Evolutionary conservation across 2,797 vertebrate genomes (phyloP), one percentile per base, ranked within the genome.

Genomic region (Gallirallus australis): DNA sequence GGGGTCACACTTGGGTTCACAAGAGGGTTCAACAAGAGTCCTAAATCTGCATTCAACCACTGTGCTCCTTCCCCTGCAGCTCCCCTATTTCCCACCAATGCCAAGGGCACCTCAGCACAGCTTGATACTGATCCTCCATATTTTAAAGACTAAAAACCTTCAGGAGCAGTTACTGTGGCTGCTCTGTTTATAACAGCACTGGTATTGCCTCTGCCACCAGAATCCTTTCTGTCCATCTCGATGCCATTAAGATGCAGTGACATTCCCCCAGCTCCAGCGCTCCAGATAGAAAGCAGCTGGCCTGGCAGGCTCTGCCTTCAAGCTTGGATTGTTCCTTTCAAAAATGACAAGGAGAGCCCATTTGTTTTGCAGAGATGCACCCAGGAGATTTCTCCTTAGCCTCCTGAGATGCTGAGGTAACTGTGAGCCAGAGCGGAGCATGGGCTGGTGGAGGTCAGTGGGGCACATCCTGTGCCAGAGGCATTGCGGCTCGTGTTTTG

Each of bases 181-280:
- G 82, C 70, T 91, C 76, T 90, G 83, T 91, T 94, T 94, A 72
- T 79, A 96, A 94, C 83, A 89, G 39, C 27, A 57, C 65, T 2
- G 24, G 82, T 33, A 42, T 42, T 86, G 89, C 87, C 72, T 95
- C 92, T 92, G 79, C 90, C 94, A 92, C 54, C 37, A 75, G 84
- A 86, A 95, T 89, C 84, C 85, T 92, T 76, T 89, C 76, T 14
- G 11, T 90, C 79, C 96, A 94, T 87, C 69, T 82, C 9, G 6
- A 71, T 59, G 63, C 95, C 82, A 90, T 94, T 96, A 91, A 81
- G 80, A 94, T 88, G 89, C 94, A 95, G 73, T 5, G 23, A 90
- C 1, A 15, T 52, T 88, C 52, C 33, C n/a, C 28, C 18, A 70
- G 89, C 61, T 95, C 80, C 71, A 80, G 81, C 27, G 4, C 24